A percentile compares a stretch with the other conserved stretches of the same genome.
phyloP scores from a whole-genome alignment of 2,797 vertebrate species.

The Otus scops region DNA sequence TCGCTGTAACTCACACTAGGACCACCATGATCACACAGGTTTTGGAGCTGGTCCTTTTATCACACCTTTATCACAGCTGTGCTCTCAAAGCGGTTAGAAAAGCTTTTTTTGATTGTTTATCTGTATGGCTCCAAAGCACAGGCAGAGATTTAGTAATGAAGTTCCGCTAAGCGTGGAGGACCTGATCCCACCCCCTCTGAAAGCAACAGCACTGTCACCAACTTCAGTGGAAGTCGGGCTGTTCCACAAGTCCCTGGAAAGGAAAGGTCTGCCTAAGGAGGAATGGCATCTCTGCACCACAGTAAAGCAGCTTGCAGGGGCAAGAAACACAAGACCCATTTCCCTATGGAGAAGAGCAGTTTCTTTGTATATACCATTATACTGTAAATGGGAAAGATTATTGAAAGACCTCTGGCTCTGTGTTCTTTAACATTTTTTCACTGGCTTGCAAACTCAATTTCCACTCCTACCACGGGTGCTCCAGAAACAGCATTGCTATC shows the following conservation, averaged over 20 bases:
- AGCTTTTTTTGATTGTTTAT: conserved; percentile 19
- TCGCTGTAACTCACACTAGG: background rate
- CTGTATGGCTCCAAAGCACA: background rate
- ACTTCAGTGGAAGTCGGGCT: background rate
- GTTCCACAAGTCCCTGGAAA: background rate
- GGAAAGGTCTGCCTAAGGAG: background rate
- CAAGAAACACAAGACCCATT: background rate
- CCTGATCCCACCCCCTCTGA: background rate
- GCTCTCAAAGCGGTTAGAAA: background rate
- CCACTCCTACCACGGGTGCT: background rate
- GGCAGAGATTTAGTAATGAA: background rate
- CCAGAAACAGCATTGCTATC: background rate
- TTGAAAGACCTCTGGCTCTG: background rate
- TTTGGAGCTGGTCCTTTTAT: conserved; percentile 37
- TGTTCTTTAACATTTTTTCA: background rate
- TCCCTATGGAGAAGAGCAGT: background rate
- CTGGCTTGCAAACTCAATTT: background rate
- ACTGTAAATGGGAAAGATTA: background rate
- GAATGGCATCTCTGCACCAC: background rate
- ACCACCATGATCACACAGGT: conserved; percentile 24
- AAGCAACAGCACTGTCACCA: background rate
- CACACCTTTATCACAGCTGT: conserved; percentile 37
- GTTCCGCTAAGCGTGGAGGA: background rate
- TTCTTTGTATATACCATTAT: background rate
- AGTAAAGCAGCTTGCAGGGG: background rate